Evolutionary conservation across 2,888 invertebrate genomes (phyloP).

Genomic region (Deilephila porcellus): DNA sequence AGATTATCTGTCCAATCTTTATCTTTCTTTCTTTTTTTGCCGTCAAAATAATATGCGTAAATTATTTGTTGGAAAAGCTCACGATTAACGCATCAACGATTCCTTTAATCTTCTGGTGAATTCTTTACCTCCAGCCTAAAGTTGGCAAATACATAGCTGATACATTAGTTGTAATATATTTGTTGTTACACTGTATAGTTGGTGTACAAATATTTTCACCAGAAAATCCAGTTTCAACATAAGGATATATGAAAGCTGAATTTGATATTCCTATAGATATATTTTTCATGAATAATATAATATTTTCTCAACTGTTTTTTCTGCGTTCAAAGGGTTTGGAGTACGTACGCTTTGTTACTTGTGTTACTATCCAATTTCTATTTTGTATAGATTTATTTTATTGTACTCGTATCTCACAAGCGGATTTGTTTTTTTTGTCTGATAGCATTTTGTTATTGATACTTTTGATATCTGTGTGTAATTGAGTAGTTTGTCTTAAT

Average conservation of each 20-base stretch:
- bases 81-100: no score
- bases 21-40: no score
- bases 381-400: conserved; percentile 26
- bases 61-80: no score
- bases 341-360: conserved; percentile 23
- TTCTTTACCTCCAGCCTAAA: no score
- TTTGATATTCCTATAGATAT: not conserved
- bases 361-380: conserved; percentile 22
- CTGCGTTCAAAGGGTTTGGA: conserved; percentile 18
- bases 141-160: no score
- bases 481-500: not conserved
- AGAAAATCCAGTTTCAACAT: no score
- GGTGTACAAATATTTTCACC: not conserved
- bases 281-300: conserved; percentile 1
- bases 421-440: conserved; percentile 6
- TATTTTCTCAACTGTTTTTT: conserved; percentile 23
- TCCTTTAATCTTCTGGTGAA: no score
- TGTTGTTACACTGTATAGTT: no score
- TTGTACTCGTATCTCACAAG: conserved; percentile 15
- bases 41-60: no score
- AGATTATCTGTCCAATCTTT: no score
- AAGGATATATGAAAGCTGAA: not conserved
- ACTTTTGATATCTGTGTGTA: not conserved
- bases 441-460: not conserved
- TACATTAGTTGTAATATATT: no score